Evolutionary conservation across 2,113 vertebrate genomes (phyloP).

Genomic region (Chiloscyllium plagiosum): DNA sequence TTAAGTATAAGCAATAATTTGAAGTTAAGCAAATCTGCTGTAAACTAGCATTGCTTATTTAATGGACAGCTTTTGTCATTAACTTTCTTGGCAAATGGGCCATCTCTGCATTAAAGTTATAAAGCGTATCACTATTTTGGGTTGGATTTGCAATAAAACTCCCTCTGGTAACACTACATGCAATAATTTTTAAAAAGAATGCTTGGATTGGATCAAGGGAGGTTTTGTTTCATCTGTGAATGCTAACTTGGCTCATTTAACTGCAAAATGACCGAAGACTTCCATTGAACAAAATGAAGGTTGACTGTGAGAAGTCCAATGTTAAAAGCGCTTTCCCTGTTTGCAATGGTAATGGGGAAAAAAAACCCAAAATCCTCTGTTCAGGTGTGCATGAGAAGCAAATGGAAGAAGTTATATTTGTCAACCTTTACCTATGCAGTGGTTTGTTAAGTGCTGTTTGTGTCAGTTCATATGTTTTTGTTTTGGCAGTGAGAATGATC

Average conservation of each 20-base stretch:
- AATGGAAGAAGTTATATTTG: not conserved
- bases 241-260: not conserved
- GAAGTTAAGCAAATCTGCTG: not conserved
- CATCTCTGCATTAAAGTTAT: not conserved
- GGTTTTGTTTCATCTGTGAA: not conserved
- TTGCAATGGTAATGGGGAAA: not conserved
- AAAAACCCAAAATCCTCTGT: not conserved
- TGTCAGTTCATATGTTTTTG: not conserved
- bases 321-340: not conserved
- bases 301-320: not conserved
- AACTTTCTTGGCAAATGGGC: not conserved
- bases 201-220: not conserved
- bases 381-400: not conserved
- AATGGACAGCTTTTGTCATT: not conserved
- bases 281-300: not conserved
- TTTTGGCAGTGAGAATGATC: constrained; percentile 84
- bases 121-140: not conserved
- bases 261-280: not conserved
- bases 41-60: not conserved
- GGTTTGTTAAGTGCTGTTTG: not conserved
- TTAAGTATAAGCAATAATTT: not conserved
- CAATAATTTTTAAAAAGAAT: not conserved
- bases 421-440: not conserved
- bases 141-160: not conserved
- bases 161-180: not conserved